Conservation (phyloP, 2,888 invertebrate species). For the Listrodromus nycthemerus region DNA sequence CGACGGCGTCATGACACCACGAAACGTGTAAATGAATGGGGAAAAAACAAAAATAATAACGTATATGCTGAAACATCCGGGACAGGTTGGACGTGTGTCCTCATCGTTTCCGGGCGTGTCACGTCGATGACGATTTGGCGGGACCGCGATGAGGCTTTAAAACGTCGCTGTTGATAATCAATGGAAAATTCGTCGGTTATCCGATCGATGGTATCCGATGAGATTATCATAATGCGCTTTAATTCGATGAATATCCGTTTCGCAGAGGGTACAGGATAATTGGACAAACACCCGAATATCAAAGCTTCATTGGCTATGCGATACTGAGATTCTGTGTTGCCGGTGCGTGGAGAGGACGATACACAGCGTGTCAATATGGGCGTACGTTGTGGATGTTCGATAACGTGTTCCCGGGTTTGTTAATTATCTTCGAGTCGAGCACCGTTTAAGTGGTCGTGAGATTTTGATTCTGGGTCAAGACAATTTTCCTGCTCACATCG, state of each 20-base stretch:
- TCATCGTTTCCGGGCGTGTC: background rate
- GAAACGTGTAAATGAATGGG: conserved; percentile 62
- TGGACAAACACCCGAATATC: conserved; percentile 76
- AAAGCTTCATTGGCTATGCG: conserved; percentile 67
- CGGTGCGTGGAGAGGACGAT: background rate
- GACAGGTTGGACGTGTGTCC: conserved; percentile 2
- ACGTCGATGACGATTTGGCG: conserved; percentile 36
- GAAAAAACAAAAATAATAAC: conserved; percentile 56
- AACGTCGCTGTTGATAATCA: conserved; percentile 72
- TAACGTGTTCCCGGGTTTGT: background rate
- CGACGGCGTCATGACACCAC: conserved; percentile 48
- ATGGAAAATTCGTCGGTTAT: conserved; percentile 70
- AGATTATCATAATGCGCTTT: conserved; percentile 78
- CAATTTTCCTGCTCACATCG: no score
- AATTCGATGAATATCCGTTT: conserved; percentile 75
- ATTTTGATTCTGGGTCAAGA: background rate
- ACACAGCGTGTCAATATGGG: background rate
- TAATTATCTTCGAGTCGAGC: background rate
- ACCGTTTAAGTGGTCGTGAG: background rate
- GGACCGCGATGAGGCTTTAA: conserved; percentile 37
- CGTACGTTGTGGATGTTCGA: background rate
- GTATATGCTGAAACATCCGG: background rate
- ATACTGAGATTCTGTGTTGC: background rate
- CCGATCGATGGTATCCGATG: conserved; percentile 71
- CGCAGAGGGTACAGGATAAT: conserved; percentile 71